Evolutionary conservation across 2,797 vertebrate species (phyloP).

Genomic region (Phataginus tetradactyla): DNA sequence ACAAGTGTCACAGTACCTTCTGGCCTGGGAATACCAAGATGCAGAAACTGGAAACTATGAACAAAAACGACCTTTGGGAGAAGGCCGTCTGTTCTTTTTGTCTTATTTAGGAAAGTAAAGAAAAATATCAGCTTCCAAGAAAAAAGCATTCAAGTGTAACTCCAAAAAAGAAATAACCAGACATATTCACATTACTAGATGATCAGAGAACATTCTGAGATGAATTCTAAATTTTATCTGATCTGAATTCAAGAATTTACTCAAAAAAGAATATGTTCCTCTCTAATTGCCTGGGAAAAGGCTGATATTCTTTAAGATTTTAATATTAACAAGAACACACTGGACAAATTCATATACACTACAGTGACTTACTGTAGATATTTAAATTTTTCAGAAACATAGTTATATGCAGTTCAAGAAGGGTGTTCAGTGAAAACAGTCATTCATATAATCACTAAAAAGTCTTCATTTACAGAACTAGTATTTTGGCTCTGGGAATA

Average conservation of each 20-base stretch:
- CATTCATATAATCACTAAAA: neutral
- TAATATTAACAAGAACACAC: neutral
- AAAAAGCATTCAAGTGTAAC: neutral
- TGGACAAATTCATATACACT: neutral
- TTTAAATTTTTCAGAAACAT: neutral
- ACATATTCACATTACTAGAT: neutral
- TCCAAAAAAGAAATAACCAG: neutral
- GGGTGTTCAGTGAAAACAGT: neutral
- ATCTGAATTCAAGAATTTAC: neutral
- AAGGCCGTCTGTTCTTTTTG: neutral
- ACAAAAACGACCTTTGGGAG: neutral
- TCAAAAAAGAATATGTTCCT: neutral
- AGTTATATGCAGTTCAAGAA: neutral
- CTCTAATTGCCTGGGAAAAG: neutral
- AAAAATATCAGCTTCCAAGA: conserved; percentile 33
- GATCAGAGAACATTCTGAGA: neutral
- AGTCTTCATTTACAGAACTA: neutral
- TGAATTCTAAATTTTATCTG: conserved; percentile 4
- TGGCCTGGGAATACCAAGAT: conserved; percentile 9
- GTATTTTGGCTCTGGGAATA: neutral
- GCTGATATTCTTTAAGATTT: neutral
- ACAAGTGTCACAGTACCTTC: neutral
- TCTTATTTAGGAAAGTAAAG: neutral
- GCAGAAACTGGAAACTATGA: conserved; percentile 30
- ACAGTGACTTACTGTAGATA: neutral